phyloP scores from a whole-genome alignment of 1,140 invertebrate species.

The Nephila pilipes region DNA sequence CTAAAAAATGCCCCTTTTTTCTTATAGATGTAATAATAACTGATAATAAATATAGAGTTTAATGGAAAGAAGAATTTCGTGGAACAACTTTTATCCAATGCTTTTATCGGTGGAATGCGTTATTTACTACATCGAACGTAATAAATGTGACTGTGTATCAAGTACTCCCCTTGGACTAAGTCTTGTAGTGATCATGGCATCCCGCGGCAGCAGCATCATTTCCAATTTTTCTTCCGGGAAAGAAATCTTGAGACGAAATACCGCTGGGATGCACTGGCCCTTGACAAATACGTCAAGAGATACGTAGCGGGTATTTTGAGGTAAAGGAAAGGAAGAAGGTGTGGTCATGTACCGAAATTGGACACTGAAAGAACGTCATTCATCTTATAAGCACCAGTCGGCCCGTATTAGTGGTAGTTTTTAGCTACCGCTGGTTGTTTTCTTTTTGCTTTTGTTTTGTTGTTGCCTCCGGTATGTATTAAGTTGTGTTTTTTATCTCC shows the following conservation, averaged over 20 bases:
- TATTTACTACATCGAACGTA: conserved; percentile 12
- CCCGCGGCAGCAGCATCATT: neutral
- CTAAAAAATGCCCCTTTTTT: too few species aligned
- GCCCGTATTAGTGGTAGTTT: conserved; percentile 19
- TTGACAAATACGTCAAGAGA: conserved; percentile 51
- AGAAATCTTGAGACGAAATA: conserved; percentile 33
- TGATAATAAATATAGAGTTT: neutral
- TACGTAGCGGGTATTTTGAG: conserved; percentile 25
- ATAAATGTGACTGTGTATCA: neutral
- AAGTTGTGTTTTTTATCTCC: neutral
- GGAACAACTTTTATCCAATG: neutral
- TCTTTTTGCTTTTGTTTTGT: too few species aligned
- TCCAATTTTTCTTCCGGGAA: neutral
- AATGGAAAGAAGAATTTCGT: neutral
- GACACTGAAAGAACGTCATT: conserved; percentile 47
- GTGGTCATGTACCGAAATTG: conserved; percentile 46
- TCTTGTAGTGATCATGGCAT: neutral
- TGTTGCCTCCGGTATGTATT: neutral
- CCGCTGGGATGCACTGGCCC: neutral
- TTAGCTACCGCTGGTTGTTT: neutral
- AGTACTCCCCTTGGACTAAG: conserved; percentile 15
- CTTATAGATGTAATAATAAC: neutral
- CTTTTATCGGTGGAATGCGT: neutral
- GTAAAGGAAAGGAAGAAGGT: conserved; percentile 43
- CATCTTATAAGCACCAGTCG: conserved; percentile 35